Evolutionary conservation across 2,113 vertebrate genomes (phyloP).

Genomic region (Antechinus flavipes): DNA sequence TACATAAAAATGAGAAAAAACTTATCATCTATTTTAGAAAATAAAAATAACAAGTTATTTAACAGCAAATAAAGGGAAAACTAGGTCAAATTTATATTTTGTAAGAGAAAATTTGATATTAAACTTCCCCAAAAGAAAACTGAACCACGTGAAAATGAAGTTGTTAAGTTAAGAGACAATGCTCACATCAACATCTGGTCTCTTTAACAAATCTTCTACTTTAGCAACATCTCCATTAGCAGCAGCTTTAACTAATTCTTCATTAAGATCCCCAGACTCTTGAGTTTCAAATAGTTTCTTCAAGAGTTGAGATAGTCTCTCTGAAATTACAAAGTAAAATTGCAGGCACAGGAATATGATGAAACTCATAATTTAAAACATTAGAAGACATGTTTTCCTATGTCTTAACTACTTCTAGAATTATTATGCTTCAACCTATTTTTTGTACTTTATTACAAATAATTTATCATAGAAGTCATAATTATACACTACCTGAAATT

Average conservation of each 20-base stretch:
- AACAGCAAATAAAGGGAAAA: not conserved
- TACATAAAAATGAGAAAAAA: not conserved
- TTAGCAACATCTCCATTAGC: constrained; percentile 98
- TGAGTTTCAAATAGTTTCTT: constrained; percentile 99
- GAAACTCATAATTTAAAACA: constrained; percentile 54
- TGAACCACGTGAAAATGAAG: not conserved
- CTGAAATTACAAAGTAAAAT: constrained; percentile 84
- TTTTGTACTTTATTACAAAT: constrained; percentile 17
- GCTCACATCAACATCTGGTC: constrained; percentile 97
- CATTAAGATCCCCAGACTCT: constrained; percentile 98
- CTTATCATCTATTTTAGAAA: not conserved
- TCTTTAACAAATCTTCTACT: constrained; percentile 98
- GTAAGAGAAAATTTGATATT: not conserved
- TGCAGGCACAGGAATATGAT: constrained; percentile 41
- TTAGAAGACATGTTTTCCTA: constrained; percentile 21
- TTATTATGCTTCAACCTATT: not conserved
- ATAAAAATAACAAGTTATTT: not conserved
- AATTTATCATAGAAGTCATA: constrained; percentile 37
- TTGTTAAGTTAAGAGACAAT: constrained; percentile 3
- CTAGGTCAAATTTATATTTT: not conserved
- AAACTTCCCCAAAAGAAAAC: not conserved
- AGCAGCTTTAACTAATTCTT: constrained; percentile 98
- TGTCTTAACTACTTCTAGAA: constrained; percentile 33
- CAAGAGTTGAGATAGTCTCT: constrained; percentile 96
- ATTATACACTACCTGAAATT: constrained; percentile 18